phyloP scores from a whole-genome alignment of 2,113 vertebrate species.

The Salminus brasiliensis region DNA sequence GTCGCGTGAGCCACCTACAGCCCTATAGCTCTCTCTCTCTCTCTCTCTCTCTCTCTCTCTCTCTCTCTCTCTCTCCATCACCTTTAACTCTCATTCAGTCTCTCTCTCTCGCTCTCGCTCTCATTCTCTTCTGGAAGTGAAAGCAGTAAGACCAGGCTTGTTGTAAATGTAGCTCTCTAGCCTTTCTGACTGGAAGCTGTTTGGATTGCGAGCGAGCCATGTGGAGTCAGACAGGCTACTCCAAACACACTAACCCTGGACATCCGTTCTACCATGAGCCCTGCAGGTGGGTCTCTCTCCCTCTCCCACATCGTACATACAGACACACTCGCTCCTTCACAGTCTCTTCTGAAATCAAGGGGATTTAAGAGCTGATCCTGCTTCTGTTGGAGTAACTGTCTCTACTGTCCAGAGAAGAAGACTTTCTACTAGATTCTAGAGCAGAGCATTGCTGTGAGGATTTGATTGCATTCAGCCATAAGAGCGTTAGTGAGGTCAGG shows the following conservation, averaged over 20 bases:
- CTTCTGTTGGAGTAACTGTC: too few species aligned
- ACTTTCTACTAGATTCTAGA: too few species aligned
- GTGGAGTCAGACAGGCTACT: conserved; percentile 80
- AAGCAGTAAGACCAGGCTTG: not conserved
- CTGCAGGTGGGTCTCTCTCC: conserved; percentile 80
- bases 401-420: too few species aligned
- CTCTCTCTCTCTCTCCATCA: not conserved
- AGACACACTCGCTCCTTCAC: not conserved
- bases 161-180: not conserved
- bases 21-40: not conserved
- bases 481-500: too few species aligned
- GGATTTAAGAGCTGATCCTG: too few species aligned
- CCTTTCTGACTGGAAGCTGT: not conserved
- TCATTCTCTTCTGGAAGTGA: not conserved
- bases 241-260: conserved; percentile 75
- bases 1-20: not conserved
- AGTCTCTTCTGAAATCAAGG: too few species aligned
- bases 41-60: not conserved
- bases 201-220: conserved; percentile 66
- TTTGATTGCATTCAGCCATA: too few species aligned
- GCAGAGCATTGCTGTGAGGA: too few species aligned
- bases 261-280: conserved; percentile 83
- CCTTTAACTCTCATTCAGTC: not conserved
- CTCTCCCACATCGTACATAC: not conserved
- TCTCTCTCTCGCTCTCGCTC: not conserved